phyloP scores from a whole-genome alignment of 2,797 vertebrate genomes.

The Phrynocephalus guinanensis region DNA sequence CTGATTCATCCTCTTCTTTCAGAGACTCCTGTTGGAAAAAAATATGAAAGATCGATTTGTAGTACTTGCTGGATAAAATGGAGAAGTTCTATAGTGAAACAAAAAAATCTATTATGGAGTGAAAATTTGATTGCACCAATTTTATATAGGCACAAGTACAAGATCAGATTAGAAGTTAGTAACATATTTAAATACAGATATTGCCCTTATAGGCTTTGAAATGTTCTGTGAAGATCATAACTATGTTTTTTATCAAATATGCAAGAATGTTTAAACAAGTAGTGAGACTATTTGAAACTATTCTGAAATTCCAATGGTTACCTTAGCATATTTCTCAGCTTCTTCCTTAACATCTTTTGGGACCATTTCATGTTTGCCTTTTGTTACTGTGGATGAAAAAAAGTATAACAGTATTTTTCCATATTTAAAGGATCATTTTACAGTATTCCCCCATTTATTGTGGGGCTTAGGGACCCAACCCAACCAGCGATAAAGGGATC shows the following conservation, averaged over 20 bases:
- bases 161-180: background rate
- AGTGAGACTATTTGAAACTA: background rate
- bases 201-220: background rate
- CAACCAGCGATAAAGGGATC: too few species aligned
- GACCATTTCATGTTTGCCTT: conserved; percentile 94
- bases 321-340: conserved; percentile 98
- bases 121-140: background rate
- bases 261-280: background rate
- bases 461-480: too few species aligned
- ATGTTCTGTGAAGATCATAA: background rate
- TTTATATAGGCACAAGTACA: background rate
- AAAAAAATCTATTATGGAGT: background rate
- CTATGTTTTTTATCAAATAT: background rate
- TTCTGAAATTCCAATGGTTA: conserved; percentile 69
- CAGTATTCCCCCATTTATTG: too few species aligned
- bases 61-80: background rate
- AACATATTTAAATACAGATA: background rate
- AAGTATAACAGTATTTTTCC: too few species aligned
- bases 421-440: too few species aligned
- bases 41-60: conserved; percentile 3
- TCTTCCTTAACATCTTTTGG: conserved; percentile 96
- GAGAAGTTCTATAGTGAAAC: background rate
- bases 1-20: conserved; percentile 98
- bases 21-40: conserved; percentile 88
- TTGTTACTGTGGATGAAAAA: conserved; percentile 86